phyloP scores from a whole-genome alignment of 2,797 vertebrate species.

The Gobionotothen gibberifrons region DNA sequence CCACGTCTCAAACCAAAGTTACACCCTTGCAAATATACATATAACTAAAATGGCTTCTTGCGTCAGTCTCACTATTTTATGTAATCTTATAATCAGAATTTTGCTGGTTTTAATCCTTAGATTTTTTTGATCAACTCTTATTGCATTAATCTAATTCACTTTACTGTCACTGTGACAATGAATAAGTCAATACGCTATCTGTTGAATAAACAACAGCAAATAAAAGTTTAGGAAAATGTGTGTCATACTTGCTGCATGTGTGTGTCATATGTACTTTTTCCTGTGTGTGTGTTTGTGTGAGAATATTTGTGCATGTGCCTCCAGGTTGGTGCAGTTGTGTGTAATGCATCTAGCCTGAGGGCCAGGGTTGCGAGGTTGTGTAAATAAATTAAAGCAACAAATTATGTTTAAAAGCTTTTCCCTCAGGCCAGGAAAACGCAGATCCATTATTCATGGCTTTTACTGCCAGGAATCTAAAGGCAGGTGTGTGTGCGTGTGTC shows the following conservation, averaged over 20 bases:
- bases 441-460: slow-evolving; percentile 79
- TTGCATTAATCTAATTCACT: neutral
- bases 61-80: neutral
- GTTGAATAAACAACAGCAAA: neutral
- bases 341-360: slow-evolving; percentile 63
- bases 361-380: slow-evolving; percentile 74
- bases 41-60: neutral
- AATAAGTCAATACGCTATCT: neutral
- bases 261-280: neutral
- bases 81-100: neutral
- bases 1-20: too few species aligned
- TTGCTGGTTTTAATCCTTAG: neutral
- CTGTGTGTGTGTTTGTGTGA: neutral
- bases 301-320: neutral
- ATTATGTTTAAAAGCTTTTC: slow-evolving; percentile 81
- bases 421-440: slow-evolving; percentile 72
- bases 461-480: slow-evolving; percentile 67
- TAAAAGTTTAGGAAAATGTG: neutral
- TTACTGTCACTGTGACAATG: neutral
- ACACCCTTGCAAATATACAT: too few species aligned
- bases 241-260: slow-evolving; percentile 19
- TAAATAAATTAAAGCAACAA: slow-evolving; percentile 84
- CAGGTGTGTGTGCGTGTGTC: slow-evolving; percentile 16
- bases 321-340: slow-evolving; percentile 32
- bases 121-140: neutral